Evolutionary conservation across 2,113 vertebrate species (phyloP).

Genomic region (Bombycilla garrulus): DNA sequence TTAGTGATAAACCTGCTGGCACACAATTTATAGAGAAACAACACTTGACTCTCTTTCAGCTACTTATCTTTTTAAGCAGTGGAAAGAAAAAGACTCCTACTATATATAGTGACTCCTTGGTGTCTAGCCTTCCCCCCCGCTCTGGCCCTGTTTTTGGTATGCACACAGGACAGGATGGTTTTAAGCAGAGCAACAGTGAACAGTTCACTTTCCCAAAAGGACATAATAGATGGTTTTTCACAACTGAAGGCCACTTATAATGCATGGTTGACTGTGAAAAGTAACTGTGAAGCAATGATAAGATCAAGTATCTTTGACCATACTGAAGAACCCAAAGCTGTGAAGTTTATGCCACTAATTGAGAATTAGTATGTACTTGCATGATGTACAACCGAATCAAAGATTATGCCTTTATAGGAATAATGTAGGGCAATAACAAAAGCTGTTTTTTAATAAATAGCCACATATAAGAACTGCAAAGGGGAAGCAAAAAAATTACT

Average conservation of each 20-base stretch:
- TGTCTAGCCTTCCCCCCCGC: slow-evolving; percentile 3
- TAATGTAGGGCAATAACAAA: neutral
- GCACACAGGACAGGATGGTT: neutral
- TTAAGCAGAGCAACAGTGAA: neutral
- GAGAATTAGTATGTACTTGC: neutral
- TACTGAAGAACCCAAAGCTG: neutral
- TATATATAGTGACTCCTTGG: slow-evolving; percentile 70
- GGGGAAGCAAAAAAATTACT: neutral
- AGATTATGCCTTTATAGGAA: neutral
- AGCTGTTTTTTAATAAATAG: neutral
- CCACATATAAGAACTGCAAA: neutral
- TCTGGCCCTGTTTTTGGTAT: neutral
- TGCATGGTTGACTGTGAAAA: neutral
- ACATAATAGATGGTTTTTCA: neutral
- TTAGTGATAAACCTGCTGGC: slow-evolving; percentile 75
- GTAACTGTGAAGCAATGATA: neutral
- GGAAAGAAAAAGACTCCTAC: slow-evolving; percentile 46
- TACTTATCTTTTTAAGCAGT: slow-evolving; percentile 74
- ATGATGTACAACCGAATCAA: neutral
- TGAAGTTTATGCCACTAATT: neutral
- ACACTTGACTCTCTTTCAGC: slow-evolving; percentile 62
- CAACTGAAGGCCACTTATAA: neutral
- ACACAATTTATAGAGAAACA: slow-evolving; percentile 74
- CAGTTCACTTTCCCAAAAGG: slow-evolving; percentile 1
- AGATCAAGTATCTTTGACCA: neutral